A percentile compares a stretch with the other conserved stretches of the same genome.
phyloP scores from a whole-genome alignment of 2,797 vertebrate genomes.

The Clarias platycephalus region DNA sequence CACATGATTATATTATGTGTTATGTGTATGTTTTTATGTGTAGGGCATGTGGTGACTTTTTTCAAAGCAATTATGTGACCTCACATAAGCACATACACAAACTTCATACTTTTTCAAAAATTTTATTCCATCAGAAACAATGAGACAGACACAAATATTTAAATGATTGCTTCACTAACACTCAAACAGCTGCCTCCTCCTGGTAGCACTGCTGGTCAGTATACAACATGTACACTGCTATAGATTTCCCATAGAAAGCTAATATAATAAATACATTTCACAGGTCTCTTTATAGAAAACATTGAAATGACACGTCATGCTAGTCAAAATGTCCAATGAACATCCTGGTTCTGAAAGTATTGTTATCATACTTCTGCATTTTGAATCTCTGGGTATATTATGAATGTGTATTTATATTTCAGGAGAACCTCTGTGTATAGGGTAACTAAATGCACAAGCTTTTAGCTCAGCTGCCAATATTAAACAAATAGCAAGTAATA shows the following conservation, averaged over 20 bases:
- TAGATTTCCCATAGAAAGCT: not conserved
- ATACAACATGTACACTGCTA: not conserved
- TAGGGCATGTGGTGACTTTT: not conserved
- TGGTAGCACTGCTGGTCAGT: not conserved
- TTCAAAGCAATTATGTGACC: too few species aligned
- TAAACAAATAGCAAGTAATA: not conserved
- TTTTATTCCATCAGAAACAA: conserved; percentile 14
- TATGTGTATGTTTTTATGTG: not conserved
- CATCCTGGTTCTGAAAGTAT: not conserved
- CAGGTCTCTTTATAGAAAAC: not conserved
- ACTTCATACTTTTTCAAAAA: not conserved
- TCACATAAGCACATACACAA: not conserved
- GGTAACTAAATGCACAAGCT: not conserved
- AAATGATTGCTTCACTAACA: not conserved
- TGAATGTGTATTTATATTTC: not conserved
- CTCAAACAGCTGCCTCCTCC: not conserved
- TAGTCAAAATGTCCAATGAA: not conserved
- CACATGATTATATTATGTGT: not conserved
- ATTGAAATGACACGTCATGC: not conserved
- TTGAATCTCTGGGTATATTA: not conserved
- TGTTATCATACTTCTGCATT: not conserved
- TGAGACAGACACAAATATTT: not conserved
- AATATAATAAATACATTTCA: not conserved
- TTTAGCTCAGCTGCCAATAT: not conserved
- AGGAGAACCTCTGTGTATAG: not conserved